Conservation (phyloP, 2,797 vertebrate genomes). For the Sebastes wilsoni region DNA sequence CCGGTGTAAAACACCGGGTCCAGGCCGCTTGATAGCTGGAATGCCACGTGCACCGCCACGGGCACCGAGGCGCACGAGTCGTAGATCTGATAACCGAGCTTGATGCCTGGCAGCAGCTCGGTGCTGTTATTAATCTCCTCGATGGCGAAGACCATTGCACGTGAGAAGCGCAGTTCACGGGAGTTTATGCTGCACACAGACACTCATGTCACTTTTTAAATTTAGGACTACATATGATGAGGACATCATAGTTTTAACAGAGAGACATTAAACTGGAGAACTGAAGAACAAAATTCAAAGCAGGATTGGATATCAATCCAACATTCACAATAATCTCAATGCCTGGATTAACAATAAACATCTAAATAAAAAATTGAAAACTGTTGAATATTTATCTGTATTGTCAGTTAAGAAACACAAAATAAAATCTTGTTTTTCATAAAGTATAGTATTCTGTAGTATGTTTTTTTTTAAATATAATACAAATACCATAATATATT, state of each 20-base stretch:
- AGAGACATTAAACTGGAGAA: no score
- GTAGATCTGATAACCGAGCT: slow-evolving; percentile 68
- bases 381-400: no score
- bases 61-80: slow-evolving; percentile 67
- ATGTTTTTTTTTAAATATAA: no score
- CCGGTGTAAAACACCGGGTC: slow-evolving; percentile 31
- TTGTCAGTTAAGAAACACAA: neutral
- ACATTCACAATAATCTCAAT: no score
- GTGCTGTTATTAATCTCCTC: slow-evolving; percentile 73
- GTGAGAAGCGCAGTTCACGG: slow-evolving; percentile 61
- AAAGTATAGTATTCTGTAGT: no score
- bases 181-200: slow-evolving; percentile 39
- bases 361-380: no score
- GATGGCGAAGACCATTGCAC: slow-evolving; percentile 67
- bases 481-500: no score
- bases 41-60: slow-evolving; percentile 41
- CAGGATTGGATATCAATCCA: no score
- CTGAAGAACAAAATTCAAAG: neutral
- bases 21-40: slow-evolving; percentile 59
- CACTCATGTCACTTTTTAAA: neutral
- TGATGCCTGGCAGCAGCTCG: slow-evolving; percentile 59
- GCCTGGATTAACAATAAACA: no score
- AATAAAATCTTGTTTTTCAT: neutral
- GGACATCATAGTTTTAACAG: neutral
- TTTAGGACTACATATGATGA: no score